Base-by-base conservation (phyloP, 2,113 vertebrate genomes). In the Grammomys dolichurus region DNA sequence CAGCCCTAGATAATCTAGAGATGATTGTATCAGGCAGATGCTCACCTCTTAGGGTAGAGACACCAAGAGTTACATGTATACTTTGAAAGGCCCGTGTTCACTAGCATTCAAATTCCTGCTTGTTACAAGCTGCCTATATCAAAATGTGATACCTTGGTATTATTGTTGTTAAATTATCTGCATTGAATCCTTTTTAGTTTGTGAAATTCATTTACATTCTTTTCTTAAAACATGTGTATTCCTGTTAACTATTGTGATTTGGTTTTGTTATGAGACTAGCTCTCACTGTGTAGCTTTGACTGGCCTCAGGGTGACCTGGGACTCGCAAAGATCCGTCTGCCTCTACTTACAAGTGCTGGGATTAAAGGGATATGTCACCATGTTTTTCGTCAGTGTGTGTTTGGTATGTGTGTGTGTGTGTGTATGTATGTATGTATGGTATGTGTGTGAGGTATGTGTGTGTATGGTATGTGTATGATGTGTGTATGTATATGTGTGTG, bases 111-210 rank as follows among this genome's bases (percentile, higher is more conserved):
- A 28, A 80, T 87, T 91, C 17, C 56, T 70, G 1, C 81, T 73
- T 60, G 67, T 20, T 86, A 0, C 76, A 87, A 92, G 54, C 90
- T 77, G 43, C n/a, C 28, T 82, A 2, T 90, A 82, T 73, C 56
- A 94, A 78, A 81, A 93, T 90, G n/a, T 26, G 77, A 31, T 73
- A 17, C 58, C 54, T 90, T 93, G 31, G 65, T 33, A 33, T 69
- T 31, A 65, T 28, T 31, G 31, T 67, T 11, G 14, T 33, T 69
- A 69, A 69, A 69, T 69, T 58, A 43, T 78, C 80, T 82, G 1
- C 72, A 43, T 91, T 69, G 90, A 86, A 73, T 67, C 28, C 43
- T 87, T 93, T 90, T 78, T 5, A 92, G 54, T 89, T 90, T 90
- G 69, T 95, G 72, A 95, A 92, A 56, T 17, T 90, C 70, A 86